Evolutionary conservation across 2,113 vertebrate species (phyloP).

Genomic region (Upupa epops): DNA sequence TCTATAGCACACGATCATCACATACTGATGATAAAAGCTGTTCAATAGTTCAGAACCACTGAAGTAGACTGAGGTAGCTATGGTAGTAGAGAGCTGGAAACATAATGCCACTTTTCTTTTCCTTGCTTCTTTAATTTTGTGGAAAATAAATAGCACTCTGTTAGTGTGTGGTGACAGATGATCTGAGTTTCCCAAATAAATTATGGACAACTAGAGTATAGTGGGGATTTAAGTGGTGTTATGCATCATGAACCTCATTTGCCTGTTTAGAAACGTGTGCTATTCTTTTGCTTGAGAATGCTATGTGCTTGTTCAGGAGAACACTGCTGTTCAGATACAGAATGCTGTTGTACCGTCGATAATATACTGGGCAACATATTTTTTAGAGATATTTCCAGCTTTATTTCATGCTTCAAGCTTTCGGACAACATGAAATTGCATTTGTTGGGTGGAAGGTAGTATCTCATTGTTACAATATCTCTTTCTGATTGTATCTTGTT

Average conservation of each 20-base stretch:
- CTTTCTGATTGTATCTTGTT: not conserved
- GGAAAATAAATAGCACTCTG: not conserved
- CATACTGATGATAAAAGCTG: not conserved
- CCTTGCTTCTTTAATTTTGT: not conserved
- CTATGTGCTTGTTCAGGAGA: not conserved
- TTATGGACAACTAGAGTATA: not conserved
- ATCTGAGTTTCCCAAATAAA: not conserved
- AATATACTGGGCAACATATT: not conserved
- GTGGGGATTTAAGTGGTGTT: not conserved
- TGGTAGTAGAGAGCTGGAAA: not conserved
- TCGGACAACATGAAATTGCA: not conserved
- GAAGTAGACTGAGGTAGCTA: not conserved
- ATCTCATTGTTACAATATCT: not conserved
- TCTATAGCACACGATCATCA: not conserved
- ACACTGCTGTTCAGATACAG: not conserved
- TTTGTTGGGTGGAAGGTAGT: not conserved
- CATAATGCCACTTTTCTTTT: accelerated
- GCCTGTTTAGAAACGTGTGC: not conserved
- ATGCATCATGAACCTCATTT: not conserved
- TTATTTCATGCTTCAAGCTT: not conserved
- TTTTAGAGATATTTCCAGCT: not conserved
- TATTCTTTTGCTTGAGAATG: not conserved
- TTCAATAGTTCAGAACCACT: not conserved
- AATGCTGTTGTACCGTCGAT: not conserved
- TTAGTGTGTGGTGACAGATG: not conserved